Conservation (phyloP, 2,888 invertebrate genomes). For the Auanema sp. region DNA sequence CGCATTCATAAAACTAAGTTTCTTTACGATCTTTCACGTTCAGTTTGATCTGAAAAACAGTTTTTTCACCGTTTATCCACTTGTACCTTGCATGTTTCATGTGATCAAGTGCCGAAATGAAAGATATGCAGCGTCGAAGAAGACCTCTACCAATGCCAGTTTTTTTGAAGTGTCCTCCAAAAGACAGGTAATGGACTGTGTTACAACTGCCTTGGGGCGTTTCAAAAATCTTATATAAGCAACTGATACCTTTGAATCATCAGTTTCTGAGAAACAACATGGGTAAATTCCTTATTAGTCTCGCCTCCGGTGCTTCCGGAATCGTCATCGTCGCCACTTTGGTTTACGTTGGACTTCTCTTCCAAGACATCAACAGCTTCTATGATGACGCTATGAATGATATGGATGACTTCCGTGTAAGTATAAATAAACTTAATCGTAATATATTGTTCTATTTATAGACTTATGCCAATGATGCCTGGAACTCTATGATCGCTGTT, state of each 20-base stretch:
- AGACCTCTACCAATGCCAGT: too few relatives aligned
- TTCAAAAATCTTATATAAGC: slow-evolving; percentile 2
- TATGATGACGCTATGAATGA: not conserved
- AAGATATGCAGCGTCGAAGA: too few relatives aligned
- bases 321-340: slow-evolving; percentile 1
- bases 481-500: too few relatives aligned
- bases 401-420: not conserved
- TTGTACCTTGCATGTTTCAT: too few relatives aligned
- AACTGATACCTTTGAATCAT: not conserved
- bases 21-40: too few relatives aligned
- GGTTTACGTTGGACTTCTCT: not conserved
- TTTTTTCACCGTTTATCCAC: too few relatives aligned
- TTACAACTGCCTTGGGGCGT: not conserved
- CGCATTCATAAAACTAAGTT: too few relatives aligned
- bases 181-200: too few relatives aligned
- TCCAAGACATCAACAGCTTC: slow-evolving; percentile 1
- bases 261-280: slow-evolving; percentile 3
- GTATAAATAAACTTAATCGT: not conserved
- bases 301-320: slow-evolving; percentile 3
- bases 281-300: slow-evolving; percentile 3
- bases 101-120: too few relatives aligned
- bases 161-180: too few relatives aligned
- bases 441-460: not conserved
- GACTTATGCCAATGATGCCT: too few relatives aligned
- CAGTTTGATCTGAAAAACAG: too few relatives aligned